A percentile compares a stretch with the other conserved stretches of the same genome.
phyloP scores from a whole-genome alignment of 2,797 vertebrate genomes.

The Columba guinea region DNA sequence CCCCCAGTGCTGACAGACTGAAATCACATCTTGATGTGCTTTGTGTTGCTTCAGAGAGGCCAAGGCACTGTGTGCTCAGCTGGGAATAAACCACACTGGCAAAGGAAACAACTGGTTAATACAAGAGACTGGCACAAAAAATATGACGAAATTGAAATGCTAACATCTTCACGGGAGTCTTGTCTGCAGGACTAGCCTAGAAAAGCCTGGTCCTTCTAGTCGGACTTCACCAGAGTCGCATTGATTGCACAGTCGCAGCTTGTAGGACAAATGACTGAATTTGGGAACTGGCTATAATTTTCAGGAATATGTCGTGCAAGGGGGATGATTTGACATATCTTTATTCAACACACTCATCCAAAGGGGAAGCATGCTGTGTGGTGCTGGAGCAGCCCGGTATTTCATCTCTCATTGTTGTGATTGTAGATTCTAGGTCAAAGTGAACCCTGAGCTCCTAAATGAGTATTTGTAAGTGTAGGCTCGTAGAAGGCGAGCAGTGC shows the following conservation, averaged over 20 bases:
- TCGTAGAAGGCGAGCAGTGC: not conserved
- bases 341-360: constrained; percentile 36
- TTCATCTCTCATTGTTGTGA: constrained; percentile 45
- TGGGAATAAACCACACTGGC: not conserved
- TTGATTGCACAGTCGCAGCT: not conserved
- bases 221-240: not conserved
- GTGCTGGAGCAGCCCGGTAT: constrained; percentile 12
- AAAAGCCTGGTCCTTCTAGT: not conserved
- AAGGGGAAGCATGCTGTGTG: not conserved
- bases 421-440: constrained; percentile 68
- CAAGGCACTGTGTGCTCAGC: not conserved
- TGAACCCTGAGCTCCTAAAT: constrained; percentile 63
- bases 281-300: not conserved
- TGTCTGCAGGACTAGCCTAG: not conserved
- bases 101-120: not conserved
- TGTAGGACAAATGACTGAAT: not conserved
- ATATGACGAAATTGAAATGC: rapidly evolving
- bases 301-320: not conserved
- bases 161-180: not conserved
- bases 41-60: not conserved
- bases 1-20: rapidly evolving
- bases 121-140: not conserved
- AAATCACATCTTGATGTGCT: not conserved
- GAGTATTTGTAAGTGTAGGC: constrained; percentile 45
- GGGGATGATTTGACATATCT: not conserved